Conservation (phyloP, 1,140 invertebrate genomes). For the Papilio helenus region DNA sequence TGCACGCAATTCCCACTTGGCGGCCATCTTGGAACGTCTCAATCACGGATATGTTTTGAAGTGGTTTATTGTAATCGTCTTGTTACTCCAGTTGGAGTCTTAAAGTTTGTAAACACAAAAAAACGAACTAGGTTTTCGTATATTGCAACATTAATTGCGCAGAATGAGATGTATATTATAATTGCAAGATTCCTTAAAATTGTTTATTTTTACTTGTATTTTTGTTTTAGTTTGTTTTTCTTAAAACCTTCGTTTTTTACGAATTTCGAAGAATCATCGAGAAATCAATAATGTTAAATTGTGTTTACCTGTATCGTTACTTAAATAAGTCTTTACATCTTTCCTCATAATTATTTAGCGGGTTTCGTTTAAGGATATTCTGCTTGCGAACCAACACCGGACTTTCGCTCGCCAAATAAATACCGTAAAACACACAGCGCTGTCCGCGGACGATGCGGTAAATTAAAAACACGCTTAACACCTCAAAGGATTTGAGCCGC, state of each 20-base stretch:
- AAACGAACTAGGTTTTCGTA: not conserved
- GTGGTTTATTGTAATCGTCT: slow-evolving; percentile 15
- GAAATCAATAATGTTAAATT: not conserved
- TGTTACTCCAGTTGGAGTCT: not conserved
- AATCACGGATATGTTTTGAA: slow-evolving; percentile 11
- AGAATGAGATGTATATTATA: no score
- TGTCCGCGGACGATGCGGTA: slow-evolving; percentile 35
- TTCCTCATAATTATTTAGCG: slow-evolving; percentile 6
- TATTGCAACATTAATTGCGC: no score
- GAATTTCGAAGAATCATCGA: not conserved
- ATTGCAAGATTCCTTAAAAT: no score
- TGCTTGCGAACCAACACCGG: not conserved
- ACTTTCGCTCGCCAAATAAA: slow-evolving; percentile 34
- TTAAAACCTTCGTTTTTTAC: no score
- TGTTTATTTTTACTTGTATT: no score
- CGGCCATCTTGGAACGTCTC: slow-evolving; percentile 36
- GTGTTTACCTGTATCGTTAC: not conserved
- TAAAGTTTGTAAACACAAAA: not conserved
- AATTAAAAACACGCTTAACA: slow-evolving; percentile 49
- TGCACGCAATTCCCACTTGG: slow-evolving; percentile 40
- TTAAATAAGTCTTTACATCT: not conserved
- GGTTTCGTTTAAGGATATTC: not conserved
- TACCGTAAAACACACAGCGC: slow-evolving; percentile 26
- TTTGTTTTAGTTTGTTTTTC: no score
- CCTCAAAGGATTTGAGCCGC: slow-evolving; percentile 46